phyloP scores from a whole-genome alignment of 2,797 vertebrate genomes.

The Centropyge bicolor region DNA sequence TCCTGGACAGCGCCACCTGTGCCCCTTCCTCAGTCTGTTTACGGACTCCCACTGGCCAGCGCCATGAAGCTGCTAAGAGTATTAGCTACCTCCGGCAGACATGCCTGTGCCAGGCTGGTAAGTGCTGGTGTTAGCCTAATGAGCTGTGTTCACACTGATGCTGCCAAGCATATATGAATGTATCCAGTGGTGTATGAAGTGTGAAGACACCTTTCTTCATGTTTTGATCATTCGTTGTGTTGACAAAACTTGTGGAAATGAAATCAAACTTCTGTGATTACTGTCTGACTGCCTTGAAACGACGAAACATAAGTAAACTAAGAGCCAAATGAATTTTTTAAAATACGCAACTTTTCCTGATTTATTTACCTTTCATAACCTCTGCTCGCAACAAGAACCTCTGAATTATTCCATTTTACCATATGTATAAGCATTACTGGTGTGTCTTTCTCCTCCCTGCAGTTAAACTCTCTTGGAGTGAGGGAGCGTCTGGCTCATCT shows the following conservation, averaged over 20 bases:
- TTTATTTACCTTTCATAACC: neutral
- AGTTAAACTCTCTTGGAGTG: slow-evolving; percentile 90
- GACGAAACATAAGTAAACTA: neutral
- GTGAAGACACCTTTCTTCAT: neutral
- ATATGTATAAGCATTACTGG: neutral
- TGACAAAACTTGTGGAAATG: neutral
- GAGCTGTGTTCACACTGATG: neutral
- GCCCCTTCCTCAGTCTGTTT: slow-evolving; percentile 80
- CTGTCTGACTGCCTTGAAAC: neutral
- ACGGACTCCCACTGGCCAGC: slow-evolving; percentile 87
- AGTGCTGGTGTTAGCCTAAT: slow-evolving; percentile 24
- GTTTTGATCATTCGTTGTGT: neutral
- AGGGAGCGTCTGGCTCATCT: slow-evolving; percentile 89
- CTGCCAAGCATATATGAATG: neutral
- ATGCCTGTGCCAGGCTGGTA: slow-evolving; percentile 93
- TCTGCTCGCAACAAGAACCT: neutral
- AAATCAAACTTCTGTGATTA: neutral
- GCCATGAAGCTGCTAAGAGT: slow-evolving; percentile 95
- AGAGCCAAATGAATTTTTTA: neutral
- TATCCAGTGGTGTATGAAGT: neutral
- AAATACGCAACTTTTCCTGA: no score
- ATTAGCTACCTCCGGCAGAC: slow-evolving; percentile 91
- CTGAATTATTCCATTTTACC: neutral
- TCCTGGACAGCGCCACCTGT: slow-evolving; percentile 85
- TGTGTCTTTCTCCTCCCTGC: neutral